A percentile compares a stretch with the other conserved stretches of the same genome.
phyloP scores from a whole-genome alignment of 2,888 invertebrate genomes.

The Eretmocerus hayati region DNA sequence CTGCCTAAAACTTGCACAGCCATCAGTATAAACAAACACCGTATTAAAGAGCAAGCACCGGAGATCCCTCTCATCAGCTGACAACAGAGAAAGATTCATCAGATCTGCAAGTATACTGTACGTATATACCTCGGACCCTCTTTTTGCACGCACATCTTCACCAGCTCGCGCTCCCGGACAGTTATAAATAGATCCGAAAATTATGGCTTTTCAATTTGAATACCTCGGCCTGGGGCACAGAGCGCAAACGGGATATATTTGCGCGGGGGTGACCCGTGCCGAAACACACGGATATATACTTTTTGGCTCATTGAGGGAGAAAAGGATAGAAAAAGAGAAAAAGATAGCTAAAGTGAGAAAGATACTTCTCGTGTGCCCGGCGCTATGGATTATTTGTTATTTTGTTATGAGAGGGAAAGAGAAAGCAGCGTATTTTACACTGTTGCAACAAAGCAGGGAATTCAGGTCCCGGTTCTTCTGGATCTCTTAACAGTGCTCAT shows the following conservation, averaged over 20 bases:
- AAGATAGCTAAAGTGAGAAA: background rate
- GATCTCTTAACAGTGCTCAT: too few relatives aligned
- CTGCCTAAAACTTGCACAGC: background rate
- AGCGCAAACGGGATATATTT: too few relatives aligned
- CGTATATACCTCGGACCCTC: constrained; percentile 15
- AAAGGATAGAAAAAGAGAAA: too few relatives aligned
- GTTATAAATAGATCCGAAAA: constrained; percentile 41
- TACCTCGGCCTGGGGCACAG: too few relatives aligned
- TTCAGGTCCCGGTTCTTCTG: too few relatives aligned
- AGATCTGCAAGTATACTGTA: constrained; percentile 1
- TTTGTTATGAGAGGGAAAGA: background rate
- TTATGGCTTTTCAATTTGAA: constrained; percentile 39
- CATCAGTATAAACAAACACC: background rate
- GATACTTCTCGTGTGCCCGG: background rate
- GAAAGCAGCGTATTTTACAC: too few relatives aligned
- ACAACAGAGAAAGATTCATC: constrained; percentile 20
- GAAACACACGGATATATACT: too few relatives aligned
- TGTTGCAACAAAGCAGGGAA: too few relatives aligned
- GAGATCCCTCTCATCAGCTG: background rate
- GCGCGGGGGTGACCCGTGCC: too few relatives aligned
- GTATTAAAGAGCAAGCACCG: background rate
- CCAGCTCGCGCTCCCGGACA: constrained; percentile 22
- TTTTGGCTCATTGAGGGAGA: too few relatives aligned
- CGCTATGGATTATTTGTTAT: constrained; percentile 31
- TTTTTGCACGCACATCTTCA: background rate